Conservation (phyloP, 1,140 invertebrate genomes). For the Drosophila lacertosa region DNA sequence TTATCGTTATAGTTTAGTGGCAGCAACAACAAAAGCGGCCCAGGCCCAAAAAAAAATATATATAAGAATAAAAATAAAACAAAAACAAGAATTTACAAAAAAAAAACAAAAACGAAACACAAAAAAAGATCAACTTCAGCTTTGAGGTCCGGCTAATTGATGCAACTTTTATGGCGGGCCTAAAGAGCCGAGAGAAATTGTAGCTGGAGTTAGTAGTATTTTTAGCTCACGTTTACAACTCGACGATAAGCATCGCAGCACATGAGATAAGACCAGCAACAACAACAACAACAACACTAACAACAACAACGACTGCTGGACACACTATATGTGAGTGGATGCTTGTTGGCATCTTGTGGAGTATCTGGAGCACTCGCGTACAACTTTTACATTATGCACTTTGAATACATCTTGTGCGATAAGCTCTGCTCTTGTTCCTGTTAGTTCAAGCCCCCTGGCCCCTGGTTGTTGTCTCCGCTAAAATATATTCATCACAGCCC, state of each 20-base stretch:
- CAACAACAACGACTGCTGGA: slow-evolving; percentile 20
- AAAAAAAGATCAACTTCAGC: slow-evolving; percentile 52
- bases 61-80: slow-evolving; percentile 2
- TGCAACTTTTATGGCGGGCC: slow-evolving; percentile 69
- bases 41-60: slow-evolving; percentile 37
- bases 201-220: slow-evolving; percentile 54
- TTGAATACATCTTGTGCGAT: slow-evolving; percentile 77
- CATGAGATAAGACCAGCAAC: slow-evolving; percentile 66
- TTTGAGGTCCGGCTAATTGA: slow-evolving; percentile 69
- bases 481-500: slow-evolving; percentile 75
- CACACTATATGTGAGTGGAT: neutral
- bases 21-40: slow-evolving; percentile 75
- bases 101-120: slow-evolving; percentile 12
- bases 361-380: slow-evolving; percentile 73
- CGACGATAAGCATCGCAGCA: slow-evolving; percentile 75
- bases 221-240: slow-evolving; percentile 78
- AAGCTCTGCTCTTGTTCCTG: slow-evolving; percentile 47
- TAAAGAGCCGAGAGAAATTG: slow-evolving; percentile 11
- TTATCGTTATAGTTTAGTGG: slow-evolving; percentile 83
- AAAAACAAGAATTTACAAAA: slow-evolving; percentile 4
- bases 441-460: neutral
- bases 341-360: slow-evolving; percentile 48
- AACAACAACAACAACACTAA: slow-evolving; percentile 38
- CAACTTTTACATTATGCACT: slow-evolving; percentile 82
- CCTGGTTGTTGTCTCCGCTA: slow-evolving; percentile 65